Evolutionary conservation across 2,113 vertebrate species (phyloP).

Genomic region (Microtus richardsoni): DNA sequence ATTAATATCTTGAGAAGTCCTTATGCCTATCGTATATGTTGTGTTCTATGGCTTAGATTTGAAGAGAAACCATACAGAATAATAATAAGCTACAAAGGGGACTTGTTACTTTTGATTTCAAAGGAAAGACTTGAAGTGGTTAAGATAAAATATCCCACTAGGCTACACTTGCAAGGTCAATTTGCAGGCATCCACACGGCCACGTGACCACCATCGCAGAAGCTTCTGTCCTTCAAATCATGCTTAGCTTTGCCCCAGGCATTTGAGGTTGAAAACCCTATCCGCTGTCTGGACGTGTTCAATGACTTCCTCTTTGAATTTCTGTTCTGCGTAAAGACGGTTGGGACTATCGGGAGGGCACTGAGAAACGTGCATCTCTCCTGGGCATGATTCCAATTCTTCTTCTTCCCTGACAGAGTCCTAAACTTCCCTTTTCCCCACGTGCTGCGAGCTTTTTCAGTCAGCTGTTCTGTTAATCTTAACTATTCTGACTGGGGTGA

Average conservation of each 20-base stretch:
- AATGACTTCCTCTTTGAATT: background rate
- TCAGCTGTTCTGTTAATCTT: background rate
- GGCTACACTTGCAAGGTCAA: background rate
- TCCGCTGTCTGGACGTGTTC: background rate
- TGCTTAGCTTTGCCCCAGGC: accelerated
- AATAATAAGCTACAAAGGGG: background rate
- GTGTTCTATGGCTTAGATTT: background rate
- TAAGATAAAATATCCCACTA: background rate
- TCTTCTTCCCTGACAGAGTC: background rate
- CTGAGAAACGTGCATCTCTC: background rate
- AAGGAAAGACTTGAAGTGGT: background rate
- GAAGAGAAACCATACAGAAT: background rate
- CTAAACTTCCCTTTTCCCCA: background rate
- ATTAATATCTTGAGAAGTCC: background rate
- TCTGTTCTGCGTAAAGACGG: background rate
- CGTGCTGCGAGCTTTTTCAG: background rate
- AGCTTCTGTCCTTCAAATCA: background rate
- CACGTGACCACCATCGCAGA: background rate
- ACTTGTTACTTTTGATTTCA: background rate
- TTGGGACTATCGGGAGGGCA: background rate
- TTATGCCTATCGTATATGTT: background rate
- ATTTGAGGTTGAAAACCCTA: background rate
- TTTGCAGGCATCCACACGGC: background rate
- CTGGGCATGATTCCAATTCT: background rate
- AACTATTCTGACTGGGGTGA: background rate